These are phyloP conservation scores for Eulemur rubriventer DNA, from an alignment of 2,797 vertebrate genomes.

Conservation along the genomic window DNA sequence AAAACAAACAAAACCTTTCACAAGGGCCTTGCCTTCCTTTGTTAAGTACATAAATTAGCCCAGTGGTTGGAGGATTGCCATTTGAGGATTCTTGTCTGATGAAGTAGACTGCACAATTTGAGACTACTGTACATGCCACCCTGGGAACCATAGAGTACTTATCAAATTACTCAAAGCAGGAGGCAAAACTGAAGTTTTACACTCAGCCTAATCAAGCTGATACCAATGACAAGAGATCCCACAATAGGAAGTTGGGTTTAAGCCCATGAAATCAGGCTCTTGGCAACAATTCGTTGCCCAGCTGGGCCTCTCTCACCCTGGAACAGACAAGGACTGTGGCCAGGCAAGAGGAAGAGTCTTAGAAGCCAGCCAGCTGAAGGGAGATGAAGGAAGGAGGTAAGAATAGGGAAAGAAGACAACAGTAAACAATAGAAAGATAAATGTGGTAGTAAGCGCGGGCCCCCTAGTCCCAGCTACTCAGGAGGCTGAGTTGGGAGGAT, in stretches of 20 bases:
- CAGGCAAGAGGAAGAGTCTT: background rate
- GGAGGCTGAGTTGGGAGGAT: background rate
- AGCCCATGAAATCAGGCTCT: background rate
- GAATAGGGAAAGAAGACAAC: background rate
- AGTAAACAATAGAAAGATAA: background rate
- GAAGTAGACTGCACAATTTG: slow-evolving; percentile 45
- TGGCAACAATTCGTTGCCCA: background rate
- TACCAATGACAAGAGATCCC: background rate
- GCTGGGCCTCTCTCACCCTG: background rate
- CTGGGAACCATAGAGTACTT: background rate
- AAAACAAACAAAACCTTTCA: slow-evolving; percentile 66
- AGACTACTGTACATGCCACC: background rate
- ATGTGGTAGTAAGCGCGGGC: rapidly evolving
- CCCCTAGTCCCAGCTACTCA: background rate
- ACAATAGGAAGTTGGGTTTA: background rate
- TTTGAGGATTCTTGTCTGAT: slow-evolving; percentile 70
- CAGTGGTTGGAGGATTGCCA: slow-evolving; percentile 56
- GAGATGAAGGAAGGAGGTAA: background rate
- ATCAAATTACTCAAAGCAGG: background rate
- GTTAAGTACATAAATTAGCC: slow-evolving; percentile 60
- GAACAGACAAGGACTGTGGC: background rate
- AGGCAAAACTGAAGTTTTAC: background rate
- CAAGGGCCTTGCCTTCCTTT: slow-evolving; percentile 70
- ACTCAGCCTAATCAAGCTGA: background rate
- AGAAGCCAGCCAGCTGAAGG: background rate